Percentiles rank a stretch among this genome's conserved stretches.
phyloP scores from a whole-genome alignment of 2,113 vertebrate species.

The Micronycteris hirsuta region DNA sequence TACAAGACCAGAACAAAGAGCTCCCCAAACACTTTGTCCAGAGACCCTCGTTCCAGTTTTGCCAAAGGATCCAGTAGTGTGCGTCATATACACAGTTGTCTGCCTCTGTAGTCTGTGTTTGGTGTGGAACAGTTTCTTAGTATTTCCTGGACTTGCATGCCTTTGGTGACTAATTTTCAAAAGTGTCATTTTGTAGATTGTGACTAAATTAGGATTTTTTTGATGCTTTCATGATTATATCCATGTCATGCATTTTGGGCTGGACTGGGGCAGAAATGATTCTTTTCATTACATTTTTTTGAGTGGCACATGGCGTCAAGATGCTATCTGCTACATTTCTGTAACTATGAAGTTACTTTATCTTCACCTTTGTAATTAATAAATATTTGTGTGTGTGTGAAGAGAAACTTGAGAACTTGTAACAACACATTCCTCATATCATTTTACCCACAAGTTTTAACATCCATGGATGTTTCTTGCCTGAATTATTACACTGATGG shows the following conservation, averaged over 20 bases:
- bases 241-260: background rate
- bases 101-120: background rate
- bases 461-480: background rate
- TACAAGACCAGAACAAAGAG: background rate
- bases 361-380: background rate
- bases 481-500: background rate
- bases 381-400: background rate
- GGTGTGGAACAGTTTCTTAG: background rate
- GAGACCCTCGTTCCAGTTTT: background rate
- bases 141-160: background rate
- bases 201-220: slow-evolving; percentile 19
- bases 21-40: background rate
- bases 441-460: background rate
- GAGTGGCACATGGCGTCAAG: background rate
- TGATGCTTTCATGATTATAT: background rate
- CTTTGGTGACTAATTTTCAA: background rate
- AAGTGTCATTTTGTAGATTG: background rate
- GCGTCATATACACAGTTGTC: background rate
- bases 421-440: background rate
- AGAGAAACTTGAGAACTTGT: background rate
- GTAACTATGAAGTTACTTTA: background rate
- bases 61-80: background rate
- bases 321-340: background rate
- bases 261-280: background rate
- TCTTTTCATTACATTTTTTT: background rate